Evolutionary conservation across 2,797 vertebrate genomes (phyloP), one percentile per base, ranked within the genome.

Genomic region (Scleropages formosus): DNA sequence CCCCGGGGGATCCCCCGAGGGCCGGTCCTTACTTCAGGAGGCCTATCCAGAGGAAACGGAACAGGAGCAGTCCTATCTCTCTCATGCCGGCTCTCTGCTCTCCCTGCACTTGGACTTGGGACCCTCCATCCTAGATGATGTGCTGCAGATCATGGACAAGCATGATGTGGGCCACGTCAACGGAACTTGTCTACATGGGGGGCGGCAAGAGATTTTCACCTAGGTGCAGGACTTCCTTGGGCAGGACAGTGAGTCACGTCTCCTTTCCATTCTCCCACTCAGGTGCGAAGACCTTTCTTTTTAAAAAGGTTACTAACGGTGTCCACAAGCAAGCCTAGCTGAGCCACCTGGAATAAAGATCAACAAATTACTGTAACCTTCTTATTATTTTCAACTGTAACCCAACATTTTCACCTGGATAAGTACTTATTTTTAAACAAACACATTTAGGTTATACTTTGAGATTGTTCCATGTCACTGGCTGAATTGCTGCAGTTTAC

Each of bases 21-120:
- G 15, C 15, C 53, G 67, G 13, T 13, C 18, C 46, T 18, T 44
- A 27, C 31, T 27, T 31, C 70, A 39, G 70, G 70, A 72, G 31
- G 12, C 53, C 8, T 60, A 49, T 31, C 20, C 20, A 4, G 74
- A 75, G 66, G 66, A 75, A 44, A 7, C 10, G 9, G 31, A 46
- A 20, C 56, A 67, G 0, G 82, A 89, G 1, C 87, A 83, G 4
- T 44, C 87, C 0, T 86, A 90, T 70, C 81, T 92, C 66, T 87
- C 91, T 11, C 91, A 93, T 0, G 92, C 92, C 0, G 93, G 92
- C 18, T 95, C 94, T n/a, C 82, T 95, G 70, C 92, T 95, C 51
- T 95, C 94, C 4, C 88, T 95, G 24, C 91, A 95, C 3, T 87
- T 95, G 77, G 94, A 95, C 79, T 78, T 95, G 84, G 94, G 94